These are phyloP conservation scores for Macrostomum cliftonense DNA, from an alignment of 2,888 invertebrate species.

Conservation along the genomic window DNA sequence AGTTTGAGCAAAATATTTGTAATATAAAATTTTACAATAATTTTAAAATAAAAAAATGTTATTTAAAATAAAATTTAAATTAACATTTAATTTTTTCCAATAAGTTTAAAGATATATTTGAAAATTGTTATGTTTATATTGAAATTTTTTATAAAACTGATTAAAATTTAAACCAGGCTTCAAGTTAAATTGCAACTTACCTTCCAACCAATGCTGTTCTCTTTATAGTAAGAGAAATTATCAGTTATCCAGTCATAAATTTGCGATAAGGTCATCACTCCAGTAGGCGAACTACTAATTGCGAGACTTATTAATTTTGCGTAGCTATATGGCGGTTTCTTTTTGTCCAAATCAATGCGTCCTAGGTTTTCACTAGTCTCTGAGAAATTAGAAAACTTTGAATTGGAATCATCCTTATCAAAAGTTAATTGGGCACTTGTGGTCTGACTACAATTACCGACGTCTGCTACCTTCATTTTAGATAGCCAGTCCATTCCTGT, in stretches of 20 bases:
- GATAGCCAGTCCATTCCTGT: conserved; percentile 43
- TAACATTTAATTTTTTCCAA: too few species aligned
- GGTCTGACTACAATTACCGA: not conserved
- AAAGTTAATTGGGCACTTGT: not conserved
- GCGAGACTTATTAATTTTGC: conserved; percentile 10
- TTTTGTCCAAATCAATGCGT: not conserved
- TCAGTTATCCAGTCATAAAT: conserved; percentile 10
- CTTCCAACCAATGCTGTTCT: conserved; percentile 10
- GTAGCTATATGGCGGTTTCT: conserved; percentile 11
- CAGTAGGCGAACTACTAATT: conserved; percentile 6
- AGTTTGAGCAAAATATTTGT: too few species aligned
- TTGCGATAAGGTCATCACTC: conserved; percentile 8
- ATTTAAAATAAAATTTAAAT: too few species aligned
- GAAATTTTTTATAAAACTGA: too few species aligned
- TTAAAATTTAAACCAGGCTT: too few species aligned
- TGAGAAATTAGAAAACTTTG: not conserved
- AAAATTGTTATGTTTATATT: too few species aligned
- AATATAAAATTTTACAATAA: too few species aligned
- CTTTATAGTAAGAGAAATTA: conserved; percentile 10
- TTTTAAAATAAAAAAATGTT: too few species aligned
- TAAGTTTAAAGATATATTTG: too few species aligned
- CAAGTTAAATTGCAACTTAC: too few species aligned
- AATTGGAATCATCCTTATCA: not conserved
- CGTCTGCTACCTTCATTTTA: conserved; percentile 14
- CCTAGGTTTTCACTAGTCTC: not conserved